Evolutionary conservation across 2,113 vertebrate genomes (phyloP).

Genomic region (Barbus barbus): DNA sequence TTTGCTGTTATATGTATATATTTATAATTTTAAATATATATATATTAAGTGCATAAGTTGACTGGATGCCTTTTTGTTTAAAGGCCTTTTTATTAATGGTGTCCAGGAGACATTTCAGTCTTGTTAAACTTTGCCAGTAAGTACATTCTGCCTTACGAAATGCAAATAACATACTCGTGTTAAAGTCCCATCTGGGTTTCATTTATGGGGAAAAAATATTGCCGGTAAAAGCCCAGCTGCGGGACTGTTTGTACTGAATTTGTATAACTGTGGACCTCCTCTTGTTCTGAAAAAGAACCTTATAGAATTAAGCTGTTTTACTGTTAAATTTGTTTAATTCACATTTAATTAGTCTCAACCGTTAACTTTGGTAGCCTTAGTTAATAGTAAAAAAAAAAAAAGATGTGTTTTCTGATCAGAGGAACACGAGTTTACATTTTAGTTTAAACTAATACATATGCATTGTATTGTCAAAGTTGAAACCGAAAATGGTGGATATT

Average conservation of each 20-base stretch:
- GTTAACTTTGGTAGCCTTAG: background rate
- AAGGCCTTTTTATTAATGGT: background rate
- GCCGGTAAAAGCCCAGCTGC: background rate
- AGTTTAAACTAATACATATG: background rate
- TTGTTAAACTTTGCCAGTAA: background rate
- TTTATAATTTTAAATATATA: background rate
- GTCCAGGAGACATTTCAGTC: background rate
- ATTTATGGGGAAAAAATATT: background rate
- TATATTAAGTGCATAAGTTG: background rate
- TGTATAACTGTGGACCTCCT: background rate
- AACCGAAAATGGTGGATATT: background rate
- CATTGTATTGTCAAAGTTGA: background rate
- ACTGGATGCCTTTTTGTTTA: background rate
- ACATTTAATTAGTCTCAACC: background rate
- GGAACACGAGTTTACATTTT: background rate
- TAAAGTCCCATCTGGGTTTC: background rate
- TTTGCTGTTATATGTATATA: background rate
- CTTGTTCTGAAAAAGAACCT: background rate
- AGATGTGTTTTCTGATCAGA: background rate
- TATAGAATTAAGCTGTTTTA: background rate
- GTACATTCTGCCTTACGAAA: background rate
- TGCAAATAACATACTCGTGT: background rate
- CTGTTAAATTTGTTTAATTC: background rate
- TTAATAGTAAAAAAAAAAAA: no score
- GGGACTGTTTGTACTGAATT: background rate